phyloP scores from a whole-genome alignment of 2,797 vertebrate species.

The Microctenopoma steveboyesi region DNA sequence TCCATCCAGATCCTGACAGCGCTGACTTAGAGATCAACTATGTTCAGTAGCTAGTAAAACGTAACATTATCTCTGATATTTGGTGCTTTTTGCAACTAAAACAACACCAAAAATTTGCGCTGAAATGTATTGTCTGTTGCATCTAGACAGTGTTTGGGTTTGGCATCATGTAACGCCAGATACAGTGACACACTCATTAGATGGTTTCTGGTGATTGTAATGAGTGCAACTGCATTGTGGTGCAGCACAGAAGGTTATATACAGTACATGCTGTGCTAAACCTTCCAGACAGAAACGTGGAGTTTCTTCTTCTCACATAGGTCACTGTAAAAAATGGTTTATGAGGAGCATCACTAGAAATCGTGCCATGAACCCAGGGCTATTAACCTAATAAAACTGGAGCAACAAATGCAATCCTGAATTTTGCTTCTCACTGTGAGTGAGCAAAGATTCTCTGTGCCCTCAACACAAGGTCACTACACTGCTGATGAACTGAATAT shows the following conservation, averaged over 20 bases:
- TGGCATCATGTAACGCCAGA: not conserved
- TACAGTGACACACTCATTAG: not conserved
- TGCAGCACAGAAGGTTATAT: not conserved
- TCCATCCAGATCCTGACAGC: too few relatives aligned
- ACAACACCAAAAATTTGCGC: not conserved
- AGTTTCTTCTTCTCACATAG: too few relatives aligned
- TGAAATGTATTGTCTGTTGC: not conserved
- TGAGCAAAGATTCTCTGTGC: slow-evolving; percentile 67
- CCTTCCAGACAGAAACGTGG: slow-evolving; percentile 5
- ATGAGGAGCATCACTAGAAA: slow-evolving; percentile 12
- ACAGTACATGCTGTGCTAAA: not conserved
- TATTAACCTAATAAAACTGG: not conserved
- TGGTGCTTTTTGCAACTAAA: not conserved
- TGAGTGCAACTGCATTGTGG: not conserved
- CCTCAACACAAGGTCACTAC: slow-evolving; percentile 72
- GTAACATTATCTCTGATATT: not conserved
- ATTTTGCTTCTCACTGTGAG: slow-evolving; percentile 43
- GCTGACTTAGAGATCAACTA: not conserved
- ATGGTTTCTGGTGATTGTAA: not conserved
- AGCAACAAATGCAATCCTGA: slow-evolving; percentile 56
- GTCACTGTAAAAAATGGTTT: not conserved
- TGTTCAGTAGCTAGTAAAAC: not conserved
- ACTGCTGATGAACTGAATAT: slow-evolving; percentile 65
- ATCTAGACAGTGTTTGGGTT: not conserved
- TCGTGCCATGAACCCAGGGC: not conserved